Conservation (phyloP, 2,113 vertebrate genomes). For the Raphicerus campestris region DNA sequence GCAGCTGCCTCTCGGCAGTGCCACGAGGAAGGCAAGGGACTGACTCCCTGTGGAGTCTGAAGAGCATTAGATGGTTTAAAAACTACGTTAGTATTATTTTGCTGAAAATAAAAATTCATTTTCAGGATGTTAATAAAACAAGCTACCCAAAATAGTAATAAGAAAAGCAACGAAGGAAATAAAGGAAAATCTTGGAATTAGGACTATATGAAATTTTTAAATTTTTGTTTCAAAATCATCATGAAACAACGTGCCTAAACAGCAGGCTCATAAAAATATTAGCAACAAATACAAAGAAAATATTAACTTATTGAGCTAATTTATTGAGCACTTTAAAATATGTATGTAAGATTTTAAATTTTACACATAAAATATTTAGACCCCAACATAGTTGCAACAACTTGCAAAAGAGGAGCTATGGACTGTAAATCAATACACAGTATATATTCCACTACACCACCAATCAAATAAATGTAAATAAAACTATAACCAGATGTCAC, state of each 20-base stretch:
- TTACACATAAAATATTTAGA: slow-evolving; percentile 9
- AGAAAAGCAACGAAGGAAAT: slow-evolving; percentile 9
- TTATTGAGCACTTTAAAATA: not conserved
- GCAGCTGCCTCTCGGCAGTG: not conserved
- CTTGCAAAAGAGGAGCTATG: not conserved
- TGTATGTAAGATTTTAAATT: not conserved
- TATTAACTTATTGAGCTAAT: not conserved
- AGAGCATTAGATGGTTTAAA: not conserved
- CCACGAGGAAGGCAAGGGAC: too few species aligned
- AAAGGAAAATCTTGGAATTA: not conserved
- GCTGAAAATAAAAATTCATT: slow-evolving; percentile 42
- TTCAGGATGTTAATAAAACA: slow-evolving; percentile 40
- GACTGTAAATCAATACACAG: not conserved
- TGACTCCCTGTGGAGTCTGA: not conserved
- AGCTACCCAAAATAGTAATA: slow-evolving; percentile 19
- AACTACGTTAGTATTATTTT: not conserved
- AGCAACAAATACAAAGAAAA: not conserved
- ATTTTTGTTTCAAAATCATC: slow-evolving; percentile 30
- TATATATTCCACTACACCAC: not conserved
- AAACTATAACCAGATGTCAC: not conserved
- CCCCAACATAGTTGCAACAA: not conserved
- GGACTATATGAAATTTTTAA: not conserved
- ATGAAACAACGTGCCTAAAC: not conserved
- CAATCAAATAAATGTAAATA: not conserved
- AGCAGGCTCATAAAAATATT: slow-evolving; percentile 22